Conservation (phyloP, 2,113 vertebrate species). For the Notothenia coriiceps region DNA sequence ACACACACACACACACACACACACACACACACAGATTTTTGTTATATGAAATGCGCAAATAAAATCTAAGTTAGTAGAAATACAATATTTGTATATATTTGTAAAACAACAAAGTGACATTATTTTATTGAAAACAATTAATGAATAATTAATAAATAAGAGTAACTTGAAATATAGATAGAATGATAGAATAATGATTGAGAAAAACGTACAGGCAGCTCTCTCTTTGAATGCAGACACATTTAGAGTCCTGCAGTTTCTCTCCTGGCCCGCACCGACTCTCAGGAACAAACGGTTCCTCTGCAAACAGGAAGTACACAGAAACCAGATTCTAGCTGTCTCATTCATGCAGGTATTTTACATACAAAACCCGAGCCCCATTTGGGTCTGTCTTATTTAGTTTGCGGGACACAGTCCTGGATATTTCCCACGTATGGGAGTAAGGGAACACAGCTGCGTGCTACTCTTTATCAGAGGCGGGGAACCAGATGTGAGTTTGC, state of each 20-base stretch:
- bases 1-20: too few species aligned
- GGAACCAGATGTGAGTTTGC: neutral
- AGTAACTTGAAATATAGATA: too few species aligned
- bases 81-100: too few species aligned
- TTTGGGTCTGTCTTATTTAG: neutral
- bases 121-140: too few species aligned
- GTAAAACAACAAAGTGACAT: neutral
- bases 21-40: too few species aligned
- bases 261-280: constrained; percentile 85
- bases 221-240: constrained; percentile 87
- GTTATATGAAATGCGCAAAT: too few species aligned
- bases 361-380: neutral
- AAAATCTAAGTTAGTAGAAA: too few species aligned
- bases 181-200: neutral
- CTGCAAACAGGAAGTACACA: constrained; percentile 54
- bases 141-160: neutral
- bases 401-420: too few species aligned
- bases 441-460: neutral
- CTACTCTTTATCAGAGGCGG: too few species aligned
- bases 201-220: constrained; percentile 86
- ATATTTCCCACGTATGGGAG: neutral
- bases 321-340: neutral
- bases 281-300: constrained; percentile 74
- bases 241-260: constrained; percentile 80
- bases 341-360: neutral